Base-by-base conservation (phyloP, 2,888 invertebrate genomes). In the Acronicta alni region DNA sequence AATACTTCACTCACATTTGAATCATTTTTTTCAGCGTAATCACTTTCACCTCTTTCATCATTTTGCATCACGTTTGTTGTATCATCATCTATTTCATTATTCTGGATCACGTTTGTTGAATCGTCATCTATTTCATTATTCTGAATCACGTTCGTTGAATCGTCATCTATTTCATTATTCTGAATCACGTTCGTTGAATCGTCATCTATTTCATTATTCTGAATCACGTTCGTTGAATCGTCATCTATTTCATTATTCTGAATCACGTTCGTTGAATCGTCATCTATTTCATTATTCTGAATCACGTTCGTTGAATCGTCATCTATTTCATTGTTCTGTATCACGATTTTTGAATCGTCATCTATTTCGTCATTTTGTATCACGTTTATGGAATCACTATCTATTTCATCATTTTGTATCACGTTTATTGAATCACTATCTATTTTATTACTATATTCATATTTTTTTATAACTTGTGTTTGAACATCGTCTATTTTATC, bases 1-100 rank as follows among this genome's bases (percentile, higher is more conserved):
- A 58, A 67, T 62, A 57, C 56, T 51, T 77, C 75, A 72, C 67
- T 73, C 68, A 70, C 70, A 32, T 75, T 74, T 68, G 57, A 65
- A 57, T 63, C 12, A 37, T 51, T 58, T 43, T 57, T 43, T 38
- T 46, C 45, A 32, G 6, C n/a, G 18, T 20, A 44, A 30, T 72
- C 26, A 15, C n/a, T n/a, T n/a, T n/a, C n/a, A n/a, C n/a, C n/a
- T n/a, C 1, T 32, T 14, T 47, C 8, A 7, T 49, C 18, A 32
- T 46, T 39, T 46, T 30, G 15, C 32, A 30, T 18, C 4, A 18
- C 9, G 30, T 41, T 35, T 30, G 12, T 30, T 0, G 17, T 23
- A 49, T 20, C 49, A 10, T 42, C 44, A 43, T 43, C 14, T 23
- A 17, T 56, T 54, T 41, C 17, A 12, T 47, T 26, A 42, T 32